phyloP scores from a whole-genome alignment of 2,888 invertebrate species.

The Drosophila monieri region DNA sequence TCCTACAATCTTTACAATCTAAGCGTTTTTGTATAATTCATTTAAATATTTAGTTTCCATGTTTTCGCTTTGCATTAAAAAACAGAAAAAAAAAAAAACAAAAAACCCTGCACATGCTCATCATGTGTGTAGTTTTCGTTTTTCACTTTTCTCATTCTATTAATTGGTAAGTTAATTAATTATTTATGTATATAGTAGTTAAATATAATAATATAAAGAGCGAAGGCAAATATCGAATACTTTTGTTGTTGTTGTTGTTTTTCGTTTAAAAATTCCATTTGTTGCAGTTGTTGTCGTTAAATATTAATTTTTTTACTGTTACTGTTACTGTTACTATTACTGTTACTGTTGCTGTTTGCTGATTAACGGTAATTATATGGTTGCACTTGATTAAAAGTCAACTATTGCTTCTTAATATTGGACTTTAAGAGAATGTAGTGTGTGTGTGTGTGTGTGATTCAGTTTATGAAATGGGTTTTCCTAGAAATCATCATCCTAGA shows the following conservation, averaged over 20 bases:
- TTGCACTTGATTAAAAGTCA: constrained; percentile 13
- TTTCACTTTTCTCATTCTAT: constrained; percentile 18
- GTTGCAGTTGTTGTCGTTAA: constrained; percentile 56
- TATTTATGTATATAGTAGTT: constrained; percentile 42
- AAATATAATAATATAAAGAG: constrained; percentile 64
- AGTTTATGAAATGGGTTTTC: not conserved
- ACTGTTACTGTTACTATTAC: constrained; percentile 8
- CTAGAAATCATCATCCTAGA: constrained; percentile 24
- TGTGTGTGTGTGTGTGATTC: constrained; percentile 45
- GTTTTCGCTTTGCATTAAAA: constrained; percentile 42
- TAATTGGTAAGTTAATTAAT: constrained; percentile 49
- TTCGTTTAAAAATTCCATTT: constrained; percentile 59
- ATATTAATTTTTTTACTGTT: not conserved
- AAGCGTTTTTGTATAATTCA: constrained; percentile 66
- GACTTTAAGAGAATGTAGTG: constrained; percentile 47
- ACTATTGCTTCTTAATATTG: constrained; percentile 9
- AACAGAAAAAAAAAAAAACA: constrained; percentile 50
- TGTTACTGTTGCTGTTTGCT: constrained; percentile 13
- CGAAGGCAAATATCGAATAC: constrained; percentile 78
- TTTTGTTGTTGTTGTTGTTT: constrained; percentile 65
- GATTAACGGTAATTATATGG: not conserved
- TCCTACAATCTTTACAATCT: constrained; percentile 48
- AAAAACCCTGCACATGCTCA: constrained; percentile 38
- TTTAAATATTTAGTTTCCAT: constrained; percentile 66
- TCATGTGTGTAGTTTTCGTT: constrained; percentile 23